Base-by-base conservation (phyloP, 2,113 vertebrate species). In the Gadus chalcogrammus region DNA sequence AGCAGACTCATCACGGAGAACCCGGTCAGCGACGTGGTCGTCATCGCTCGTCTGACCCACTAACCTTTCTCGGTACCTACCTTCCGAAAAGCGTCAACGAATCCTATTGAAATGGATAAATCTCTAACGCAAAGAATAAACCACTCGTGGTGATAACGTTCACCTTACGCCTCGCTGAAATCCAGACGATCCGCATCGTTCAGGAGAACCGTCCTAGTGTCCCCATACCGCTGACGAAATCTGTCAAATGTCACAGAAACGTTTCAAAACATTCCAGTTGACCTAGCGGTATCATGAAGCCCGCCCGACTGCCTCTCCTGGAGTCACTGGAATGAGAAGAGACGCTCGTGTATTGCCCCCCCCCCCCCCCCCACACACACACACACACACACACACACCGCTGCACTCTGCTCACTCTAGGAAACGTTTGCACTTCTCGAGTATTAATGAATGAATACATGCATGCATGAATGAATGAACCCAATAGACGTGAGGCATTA, bases 1-100 rank as follows among this genome's bases (percentile, higher is more conserved):
- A 99, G 89, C 68, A 98, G 81, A 85, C 96, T 97, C 90, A 97
- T 92, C 64, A 99, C 88, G 0, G 96, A 99, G 86, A 99, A 94
- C 24, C 95, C 93, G 0, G 95, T 94, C 64, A 99, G 90, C 65
- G 95, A 92, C 69, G 95, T 91, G 22, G 94, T 93, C 15, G 95
- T 93, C 94, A 94, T 93, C 79, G 31, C 67, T 16, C 15, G 15
- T 13, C 61, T 22, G 8, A 22, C 31, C 8, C 38, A 22, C 68
- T 4, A 28, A 60, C 59, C 31, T 48, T 31, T 52, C 13, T 27
- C 53, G 59, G 20, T 18, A 63, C n/a, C 20, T 27, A 11, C 17
- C 24, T 9, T 28, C 68, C 18, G 60, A 20, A 59, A 16, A 24
- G 15, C 2, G 69, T 82, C 42, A 76, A 27, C 35, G 73, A 75